Conservation (phyloP, 1,140 invertebrate species). For the Zaprionus taronus region DNA sequence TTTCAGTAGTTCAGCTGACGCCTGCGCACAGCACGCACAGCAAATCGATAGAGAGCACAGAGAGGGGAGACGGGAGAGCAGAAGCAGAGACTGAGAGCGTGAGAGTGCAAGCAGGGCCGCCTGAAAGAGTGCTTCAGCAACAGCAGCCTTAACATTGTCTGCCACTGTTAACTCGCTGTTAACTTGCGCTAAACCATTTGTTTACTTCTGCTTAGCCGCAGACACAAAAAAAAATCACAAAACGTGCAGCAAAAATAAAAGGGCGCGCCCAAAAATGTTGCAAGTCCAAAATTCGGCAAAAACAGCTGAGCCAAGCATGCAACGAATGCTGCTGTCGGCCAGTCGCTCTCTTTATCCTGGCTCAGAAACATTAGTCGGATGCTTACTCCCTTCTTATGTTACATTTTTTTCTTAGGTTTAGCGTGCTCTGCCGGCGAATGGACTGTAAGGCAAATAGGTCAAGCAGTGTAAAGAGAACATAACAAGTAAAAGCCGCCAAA, state of each 20-base stretch:
- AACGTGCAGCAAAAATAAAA: constrained; percentile 58
- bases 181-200: constrained; percentile 43
- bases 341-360: background rate
- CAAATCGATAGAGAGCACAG: constrained; percentile 64
- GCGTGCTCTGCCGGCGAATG: background rate
- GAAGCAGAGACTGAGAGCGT: background rate
- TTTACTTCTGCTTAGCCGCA: constrained; percentile 47
- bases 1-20: constrained; percentile 39
- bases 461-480: background rate
- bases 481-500: background rate
- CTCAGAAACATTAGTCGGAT: background rate
- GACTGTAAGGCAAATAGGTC: no score
- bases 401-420: background rate
- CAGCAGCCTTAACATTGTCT: constrained; percentile 34
- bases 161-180: constrained; percentile 24
- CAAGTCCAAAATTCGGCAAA: constrained; percentile 39
- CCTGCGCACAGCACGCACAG: constrained; percentile 61
- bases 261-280: constrained; percentile 59
- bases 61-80: background rate
- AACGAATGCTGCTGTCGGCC: constrained; percentile 14
- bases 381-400: background rate
- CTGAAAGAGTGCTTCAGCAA: constrained; percentile 60
- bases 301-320: constrained; percentile 56
- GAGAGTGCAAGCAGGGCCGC: constrained; percentile 59
- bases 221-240: constrained; percentile 20